Evolutionary conservation across 2,113 vertebrate genomes (phyloP), one percentile per base, ranked within the genome.

Genomic region (Zingel zingel): DNA sequence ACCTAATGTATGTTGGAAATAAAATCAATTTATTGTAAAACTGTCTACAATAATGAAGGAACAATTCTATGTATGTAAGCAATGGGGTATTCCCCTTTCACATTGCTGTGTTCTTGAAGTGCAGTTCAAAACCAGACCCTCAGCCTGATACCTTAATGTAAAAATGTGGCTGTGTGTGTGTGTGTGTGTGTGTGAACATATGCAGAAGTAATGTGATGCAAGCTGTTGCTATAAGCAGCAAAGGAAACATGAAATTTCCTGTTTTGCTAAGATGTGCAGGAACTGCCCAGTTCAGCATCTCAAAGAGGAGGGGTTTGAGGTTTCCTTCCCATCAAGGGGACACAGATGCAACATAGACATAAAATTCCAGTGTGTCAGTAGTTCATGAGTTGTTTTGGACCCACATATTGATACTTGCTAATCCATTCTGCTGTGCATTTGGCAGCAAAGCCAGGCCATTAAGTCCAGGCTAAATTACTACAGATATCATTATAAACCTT

Each of bases 191-290:
- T 53, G 73, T 36, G 48, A 77, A 82, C 80, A 85, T 61, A 89
- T 91, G 86, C 92, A 94, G 92, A 95, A 94, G 91, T 92, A 68
- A 75, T 92, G 88, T 92, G 92, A 94, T 92, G 92, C 90, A 93
- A 95, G 76, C 87, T 88, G 87, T 90, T 79, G 89, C 91, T 94
- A 95, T 91, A 95, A 94, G 89, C 91, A 91, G 92, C 90, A 93
- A 88, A 95, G 95, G 95, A 96, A 95, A 95, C 92, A 85, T 93
- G 94, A 96, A 94, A 95, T 96, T 95, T 96, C 95, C 95, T 96
- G 95, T 96, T 96, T 95, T 95, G 93, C 88, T 94, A 67, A 92
- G 91, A 94, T 94, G 89, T 94, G 93, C 89, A 88, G 94, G 93
- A 95, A 95, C 94, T 95, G 95, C 91, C 91, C 94, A 93, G 92